Conservation (phyloP, 2,113 vertebrate genomes). For the Talpa occidentalis region DNA sequence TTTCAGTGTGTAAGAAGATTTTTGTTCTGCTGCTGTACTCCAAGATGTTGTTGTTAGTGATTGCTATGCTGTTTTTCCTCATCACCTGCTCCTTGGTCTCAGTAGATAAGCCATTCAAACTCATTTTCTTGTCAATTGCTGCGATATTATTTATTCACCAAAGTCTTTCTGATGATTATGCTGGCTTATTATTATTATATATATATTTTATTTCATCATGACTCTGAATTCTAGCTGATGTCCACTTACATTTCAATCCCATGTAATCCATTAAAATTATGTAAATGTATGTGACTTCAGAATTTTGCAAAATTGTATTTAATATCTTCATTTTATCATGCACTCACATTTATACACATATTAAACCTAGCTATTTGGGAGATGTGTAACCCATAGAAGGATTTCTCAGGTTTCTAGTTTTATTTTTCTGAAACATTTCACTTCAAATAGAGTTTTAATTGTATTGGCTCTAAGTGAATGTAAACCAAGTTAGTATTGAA, state of each 20-base stretch:
- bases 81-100: background rate
- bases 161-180: background rate
- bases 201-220: slow-evolving; percentile 12
- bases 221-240: slow-evolving; percentile 42
- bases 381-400: background rate
- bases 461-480: slow-evolving; percentile 82
- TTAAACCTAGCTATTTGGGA: background rate
- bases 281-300: background rate
- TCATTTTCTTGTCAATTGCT: background rate
- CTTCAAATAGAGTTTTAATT: slow-evolving; percentile 80
- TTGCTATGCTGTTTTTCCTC: background rate
- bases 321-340: background rate
- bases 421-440: slow-evolving; percentile 68
- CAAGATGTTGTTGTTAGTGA: background rate
- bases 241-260: slow-evolving; percentile 4
- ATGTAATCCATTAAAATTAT: background rate
- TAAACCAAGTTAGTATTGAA: slow-evolving; percentile 87
- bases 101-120: background rate
- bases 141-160: background rate
- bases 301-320: slow-evolving; percentile 40
- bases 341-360: background rate
- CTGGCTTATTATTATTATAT: background rate
- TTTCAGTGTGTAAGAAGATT: background rate
- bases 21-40: background rate
- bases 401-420: background rate